These are phyloP conservation scores for Antheraea pernyi DNA, from an alignment of 1,140 invertebrate genomes.

Conservation along the genomic window DNA sequence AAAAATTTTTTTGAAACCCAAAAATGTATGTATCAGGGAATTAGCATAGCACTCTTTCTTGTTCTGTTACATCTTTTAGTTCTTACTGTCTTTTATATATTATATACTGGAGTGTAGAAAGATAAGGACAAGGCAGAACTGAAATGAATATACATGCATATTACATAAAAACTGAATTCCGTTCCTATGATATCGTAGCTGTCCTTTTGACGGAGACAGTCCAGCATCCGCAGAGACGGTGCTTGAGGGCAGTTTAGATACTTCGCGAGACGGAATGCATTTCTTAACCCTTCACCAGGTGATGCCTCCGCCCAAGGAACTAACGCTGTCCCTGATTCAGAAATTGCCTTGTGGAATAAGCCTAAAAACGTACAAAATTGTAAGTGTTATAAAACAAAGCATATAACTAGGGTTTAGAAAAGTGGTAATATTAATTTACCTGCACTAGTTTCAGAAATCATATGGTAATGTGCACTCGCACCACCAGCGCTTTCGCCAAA, in stretches of 20 bases:
- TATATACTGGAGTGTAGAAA: too few species aligned
- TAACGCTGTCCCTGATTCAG: conserved; percentile 89
- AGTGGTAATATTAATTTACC: conserved; percentile 28
- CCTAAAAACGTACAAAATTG: conserved; percentile 64
- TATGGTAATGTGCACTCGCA: conserved; percentile 82
- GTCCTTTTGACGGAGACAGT: conserved; percentile 81
- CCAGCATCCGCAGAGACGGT: conserved; percentile 75
- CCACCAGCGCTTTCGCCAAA: conserved; percentile 86
- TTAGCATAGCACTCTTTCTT: too few species aligned
- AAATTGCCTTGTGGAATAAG: conserved; percentile 86
- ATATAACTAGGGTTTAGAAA: too few species aligned
- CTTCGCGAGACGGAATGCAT: conserved; percentile 82
- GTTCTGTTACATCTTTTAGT: too few species aligned
- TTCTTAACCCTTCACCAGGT: conserved; percentile 80
- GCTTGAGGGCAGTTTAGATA: conserved; percentile 80
- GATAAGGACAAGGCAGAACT: too few species aligned
- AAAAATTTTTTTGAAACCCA: too few species aligned
- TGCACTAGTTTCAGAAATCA: conserved; percentile 81
- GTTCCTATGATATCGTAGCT: conserved; percentile 82
- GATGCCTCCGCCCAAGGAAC: conserved; percentile 88
- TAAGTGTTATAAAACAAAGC: too few species aligned
- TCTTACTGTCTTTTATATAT: too few species aligned
- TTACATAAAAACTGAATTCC: conserved; percentile 83
- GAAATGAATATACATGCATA: conserved; percentile 15
- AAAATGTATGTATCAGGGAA: too few species aligned